Conservation (phyloP, 2,888 invertebrate species). For the Leptinotarsa juncta region DNA sequence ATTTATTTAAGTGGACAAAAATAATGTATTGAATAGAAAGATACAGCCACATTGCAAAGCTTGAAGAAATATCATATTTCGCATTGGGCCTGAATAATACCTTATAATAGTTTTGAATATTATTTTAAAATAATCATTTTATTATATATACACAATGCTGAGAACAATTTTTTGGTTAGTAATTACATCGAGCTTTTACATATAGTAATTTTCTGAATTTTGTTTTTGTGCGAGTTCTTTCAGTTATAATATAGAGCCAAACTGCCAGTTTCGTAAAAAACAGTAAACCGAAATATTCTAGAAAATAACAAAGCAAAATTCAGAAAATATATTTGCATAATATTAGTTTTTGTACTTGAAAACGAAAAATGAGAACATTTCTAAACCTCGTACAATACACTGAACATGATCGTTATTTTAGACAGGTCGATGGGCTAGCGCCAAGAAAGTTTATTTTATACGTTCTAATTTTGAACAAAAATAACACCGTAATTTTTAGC, state of each 20-base stretch:
- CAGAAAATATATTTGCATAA: conserved; percentile 16
- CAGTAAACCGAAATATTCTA: too few species aligned
- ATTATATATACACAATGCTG: conserved; percentile 23
- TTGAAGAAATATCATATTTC: background rate
- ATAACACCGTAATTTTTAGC: conserved; percentile 49
- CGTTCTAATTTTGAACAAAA: conserved; percentile 47
- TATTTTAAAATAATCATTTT: background rate
- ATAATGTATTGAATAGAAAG: conserved; percentile 2
- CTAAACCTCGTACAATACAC: conserved; percentile 11
- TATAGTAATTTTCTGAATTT: conserved; percentile 14
- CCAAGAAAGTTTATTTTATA: conserved; percentile 45
- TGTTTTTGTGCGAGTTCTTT: background rate
- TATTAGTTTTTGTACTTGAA: conserved; percentile 28
- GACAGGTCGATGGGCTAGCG: conserved; percentile 13
- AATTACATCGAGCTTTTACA: conserved; percentile 16
- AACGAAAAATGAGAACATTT: conserved; percentile 23
- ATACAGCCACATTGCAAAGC: conserved; percentile 4
- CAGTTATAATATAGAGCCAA: background rate
- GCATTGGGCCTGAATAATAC: conserved; percentile 5
- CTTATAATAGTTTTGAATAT: background rate
- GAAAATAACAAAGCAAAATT: background rate
- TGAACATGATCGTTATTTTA: conserved; percentile 16
- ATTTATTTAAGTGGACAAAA: background rate
- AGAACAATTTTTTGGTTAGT: conserved; percentile 21
- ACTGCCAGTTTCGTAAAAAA: too few species aligned